phyloP scores from a whole-genome alignment of 2,113 vertebrate species.

The Sarotherodon lohbergeri region DNA sequence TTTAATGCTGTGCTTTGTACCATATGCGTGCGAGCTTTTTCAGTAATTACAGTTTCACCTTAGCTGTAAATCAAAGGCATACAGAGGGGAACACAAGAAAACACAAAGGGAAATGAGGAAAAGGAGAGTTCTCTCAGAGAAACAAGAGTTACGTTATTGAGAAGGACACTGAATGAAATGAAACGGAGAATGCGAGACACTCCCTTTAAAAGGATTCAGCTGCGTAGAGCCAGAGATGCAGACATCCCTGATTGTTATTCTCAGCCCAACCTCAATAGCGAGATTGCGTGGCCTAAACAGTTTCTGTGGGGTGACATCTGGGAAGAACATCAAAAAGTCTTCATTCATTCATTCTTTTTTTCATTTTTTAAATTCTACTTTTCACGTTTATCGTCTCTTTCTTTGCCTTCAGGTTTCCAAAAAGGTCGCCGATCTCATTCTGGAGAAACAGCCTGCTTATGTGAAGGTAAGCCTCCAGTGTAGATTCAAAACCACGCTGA shows the following conservation, averaged over 20 bases:
- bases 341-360: neutral
- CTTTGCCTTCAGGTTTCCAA: slow-evolving; percentile 85
- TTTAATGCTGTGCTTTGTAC: neutral
- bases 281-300: neutral
- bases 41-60: neutral
- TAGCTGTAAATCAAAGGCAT: neutral
- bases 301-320: slow-evolving; percentile 14
- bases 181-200: neutral
- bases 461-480: slow-evolving; percentile 84
- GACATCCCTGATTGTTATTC: slow-evolving; percentile 5
- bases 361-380: neutral
- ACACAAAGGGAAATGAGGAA: neutral
- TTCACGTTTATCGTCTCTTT: neutral
- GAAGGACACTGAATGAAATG: neutral
- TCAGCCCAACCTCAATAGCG: neutral
- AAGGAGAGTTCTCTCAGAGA: neutral
- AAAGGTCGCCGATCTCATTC: slow-evolving; percentile 96
- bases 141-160: neutral
- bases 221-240: neutral
- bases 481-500: neutral
- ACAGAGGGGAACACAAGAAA: neutral
- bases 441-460: slow-evolving; percentile 97
- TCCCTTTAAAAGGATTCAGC: neutral
- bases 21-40: neutral
- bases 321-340: neutral